phyloP scores from a whole-genome alignment of 2,888 invertebrate species.

The Ophraella communa region DNA sequence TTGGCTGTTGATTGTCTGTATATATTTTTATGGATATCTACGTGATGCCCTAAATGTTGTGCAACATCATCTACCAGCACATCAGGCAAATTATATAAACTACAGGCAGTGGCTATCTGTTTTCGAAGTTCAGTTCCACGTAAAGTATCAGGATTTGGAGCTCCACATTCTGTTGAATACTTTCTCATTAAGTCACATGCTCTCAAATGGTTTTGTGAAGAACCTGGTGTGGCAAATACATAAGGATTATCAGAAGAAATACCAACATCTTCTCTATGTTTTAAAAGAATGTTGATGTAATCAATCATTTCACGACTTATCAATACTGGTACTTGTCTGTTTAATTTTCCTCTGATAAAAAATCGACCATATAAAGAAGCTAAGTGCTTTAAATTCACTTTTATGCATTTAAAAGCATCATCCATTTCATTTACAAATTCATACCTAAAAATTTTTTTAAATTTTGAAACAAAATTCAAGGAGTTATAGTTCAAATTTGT shows the following conservation, averaged over 20 bases:
- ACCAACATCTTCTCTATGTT: neutral
- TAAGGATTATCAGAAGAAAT: slow-evolving; percentile 7
- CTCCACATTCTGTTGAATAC: slow-evolving; percentile 16
- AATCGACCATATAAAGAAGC: slow-evolving; percentile 6
- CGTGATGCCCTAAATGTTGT: no score
- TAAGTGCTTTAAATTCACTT: neutral
- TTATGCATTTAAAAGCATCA: neutral
- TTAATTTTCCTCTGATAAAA: slow-evolving; percentile 20
- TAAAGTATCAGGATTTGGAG: slow-evolving; percentile 11
- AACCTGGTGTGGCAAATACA: slow-evolving; percentile 13
- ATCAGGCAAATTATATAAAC: slow-evolving; percentile 8
- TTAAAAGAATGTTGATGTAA: slow-evolving; percentile 1
- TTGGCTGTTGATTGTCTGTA: no score
- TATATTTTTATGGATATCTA: no score
- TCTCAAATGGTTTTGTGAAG: neutral
- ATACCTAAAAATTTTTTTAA: neutral
- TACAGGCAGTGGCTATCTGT: slow-evolving; percentile 17
- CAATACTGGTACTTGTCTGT: slow-evolving; percentile 15
- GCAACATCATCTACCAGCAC: no score
- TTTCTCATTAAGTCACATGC: slow-evolving; percentile 19
- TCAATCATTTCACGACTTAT: neutral
- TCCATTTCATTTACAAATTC: slow-evolving; percentile 7
- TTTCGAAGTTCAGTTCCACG: slow-evolving; percentile 19
- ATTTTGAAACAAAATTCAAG: neutral
- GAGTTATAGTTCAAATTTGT: neutral